phyloP scores from a whole-genome alignment of 23 tunicate genomes.

The Ascidia mentula region DNA sequence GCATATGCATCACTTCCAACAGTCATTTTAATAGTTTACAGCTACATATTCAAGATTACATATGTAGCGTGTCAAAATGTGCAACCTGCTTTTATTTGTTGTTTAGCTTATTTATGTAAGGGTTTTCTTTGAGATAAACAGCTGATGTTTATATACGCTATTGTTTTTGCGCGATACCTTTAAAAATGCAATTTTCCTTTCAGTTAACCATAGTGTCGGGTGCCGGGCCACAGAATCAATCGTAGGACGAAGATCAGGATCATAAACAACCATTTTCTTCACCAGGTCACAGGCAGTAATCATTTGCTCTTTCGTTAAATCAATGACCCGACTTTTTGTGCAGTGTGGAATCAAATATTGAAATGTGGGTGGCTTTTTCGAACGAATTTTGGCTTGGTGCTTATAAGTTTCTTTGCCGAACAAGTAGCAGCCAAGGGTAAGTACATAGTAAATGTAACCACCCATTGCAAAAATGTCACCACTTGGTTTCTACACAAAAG shows the following conservation, averaged over 20 bases:
- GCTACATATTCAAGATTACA: too few species aligned
- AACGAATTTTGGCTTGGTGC: conserved; percentile 22
- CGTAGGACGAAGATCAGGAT: conserved; percentile 7
- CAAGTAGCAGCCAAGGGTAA: conserved; percentile 14
- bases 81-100: too few species aligned
- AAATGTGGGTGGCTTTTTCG: conserved; percentile 12
- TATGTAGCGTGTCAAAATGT: too few species aligned
- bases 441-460: conserved; percentile 7
- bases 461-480: conserved; percentile 46
- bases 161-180: conserved; percentile 27
- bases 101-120: too few species aligned
- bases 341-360: not conserved
- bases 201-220: conserved; percentile 26
- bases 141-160: too few species aligned
- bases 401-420: conserved; percentile 21
- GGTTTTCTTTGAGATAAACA: too few species aligned
- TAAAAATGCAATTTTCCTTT: conserved; percentile 26
- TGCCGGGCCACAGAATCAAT: conserved; percentile 25
- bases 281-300: conserved; percentile 39
- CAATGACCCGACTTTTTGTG: not conserved
- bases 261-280: conserved; percentile 25
- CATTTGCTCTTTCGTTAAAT: conserved; percentile 27
- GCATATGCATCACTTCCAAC: too few species aligned
- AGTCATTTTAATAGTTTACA: too few species aligned
- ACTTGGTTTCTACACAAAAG: conserved; percentile 8